Percentiles rank a stretch among this genome's conserved stretches.
Conservation (phyloP, 2,113 vertebrate genomes). For the Heterocephalus glaber region DNA sequence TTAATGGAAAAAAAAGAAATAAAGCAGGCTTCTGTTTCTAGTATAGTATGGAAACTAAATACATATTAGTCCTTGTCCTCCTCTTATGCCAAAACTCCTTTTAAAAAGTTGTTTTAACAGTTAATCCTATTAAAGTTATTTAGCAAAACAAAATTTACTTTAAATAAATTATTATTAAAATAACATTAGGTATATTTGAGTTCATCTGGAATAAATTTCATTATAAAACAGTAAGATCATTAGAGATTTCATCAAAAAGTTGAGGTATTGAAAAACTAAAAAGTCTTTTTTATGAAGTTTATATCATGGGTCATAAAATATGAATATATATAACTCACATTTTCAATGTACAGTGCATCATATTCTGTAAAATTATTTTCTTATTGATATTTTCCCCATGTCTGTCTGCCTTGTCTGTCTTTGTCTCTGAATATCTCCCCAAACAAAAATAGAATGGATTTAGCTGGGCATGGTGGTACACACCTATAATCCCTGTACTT, state of each 20-base stretch:
- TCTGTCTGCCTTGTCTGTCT: neutral
- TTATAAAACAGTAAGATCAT: neutral
- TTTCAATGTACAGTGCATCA: neutral
- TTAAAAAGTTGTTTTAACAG: neutral
- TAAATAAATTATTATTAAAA: neutral
- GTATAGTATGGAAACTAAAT: neutral
- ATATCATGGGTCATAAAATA: neutral
- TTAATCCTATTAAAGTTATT: neutral
- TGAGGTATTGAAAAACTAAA: neutral
- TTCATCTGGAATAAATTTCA: neutral
- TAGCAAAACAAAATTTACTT: neutral
- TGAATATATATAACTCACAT: neutral
- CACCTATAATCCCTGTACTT: neutral
- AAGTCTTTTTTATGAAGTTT: neutral
- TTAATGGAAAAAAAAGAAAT: no score
- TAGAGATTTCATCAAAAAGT: neutral
- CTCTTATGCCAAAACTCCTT: slow-evolving; percentile 10
- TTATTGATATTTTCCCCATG: neutral
- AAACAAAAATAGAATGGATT: slow-evolving; percentile 34
- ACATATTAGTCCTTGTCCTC: neutral
- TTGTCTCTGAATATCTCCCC: neutral
- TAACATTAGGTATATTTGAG: neutral
- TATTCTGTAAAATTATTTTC: neutral
- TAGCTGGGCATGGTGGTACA: neutral
- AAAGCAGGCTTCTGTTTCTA: neutral